Evolutionary conservation across 2,797 vertebrate genomes (phyloP), one percentile per base, ranked within the genome.

Genomic region (Platalea minor): DNA sequence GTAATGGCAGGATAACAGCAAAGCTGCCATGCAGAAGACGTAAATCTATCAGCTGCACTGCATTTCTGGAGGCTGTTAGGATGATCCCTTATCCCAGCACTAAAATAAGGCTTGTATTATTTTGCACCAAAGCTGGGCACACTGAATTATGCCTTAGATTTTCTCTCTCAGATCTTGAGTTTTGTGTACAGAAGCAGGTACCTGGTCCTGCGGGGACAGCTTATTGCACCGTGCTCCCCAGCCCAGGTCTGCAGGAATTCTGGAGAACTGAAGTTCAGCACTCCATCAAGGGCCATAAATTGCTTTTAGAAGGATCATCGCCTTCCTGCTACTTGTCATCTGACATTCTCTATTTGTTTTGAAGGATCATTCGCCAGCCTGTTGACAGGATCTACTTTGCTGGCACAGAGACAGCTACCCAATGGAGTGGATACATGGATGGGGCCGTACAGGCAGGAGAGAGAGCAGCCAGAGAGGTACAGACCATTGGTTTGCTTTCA

Each of bases 351-450:
- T 82, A 23, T 87, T 96, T 93, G 31, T 93, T 92, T 96, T 97
- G 20, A 97, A 98, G 98, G 94, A 87, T 98, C 85, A 98, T 98
- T 93, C 98, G 98, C 9, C 97, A 98, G 74, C 98, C 98, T 2
- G 17, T 97, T 53, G 98, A 92, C 72, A 98, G 74, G 50, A 94
- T 98, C 95, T 98, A 97, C 89, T 98, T 98, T 96, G 98, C 98
- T 93, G 98, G 98, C 59, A 98, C 98, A 0, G 98, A 98, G 96
- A 98, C 98, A 16, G 98, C 98, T 28, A 98, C 97, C 26, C 95
- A 98, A 2, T 98, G 98, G 98, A 98, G 98, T 1, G 98, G 98
- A 31, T 98, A 98, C 86, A 98, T 98, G 98, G 98, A 98, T 61
- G 98, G 98, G 33, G 98, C 98, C 0, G 98, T 98, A 23, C 94